Evolutionary conservation across 2,888 invertebrate species (phyloP).

Genomic region (Phasia obesa): DNA sequence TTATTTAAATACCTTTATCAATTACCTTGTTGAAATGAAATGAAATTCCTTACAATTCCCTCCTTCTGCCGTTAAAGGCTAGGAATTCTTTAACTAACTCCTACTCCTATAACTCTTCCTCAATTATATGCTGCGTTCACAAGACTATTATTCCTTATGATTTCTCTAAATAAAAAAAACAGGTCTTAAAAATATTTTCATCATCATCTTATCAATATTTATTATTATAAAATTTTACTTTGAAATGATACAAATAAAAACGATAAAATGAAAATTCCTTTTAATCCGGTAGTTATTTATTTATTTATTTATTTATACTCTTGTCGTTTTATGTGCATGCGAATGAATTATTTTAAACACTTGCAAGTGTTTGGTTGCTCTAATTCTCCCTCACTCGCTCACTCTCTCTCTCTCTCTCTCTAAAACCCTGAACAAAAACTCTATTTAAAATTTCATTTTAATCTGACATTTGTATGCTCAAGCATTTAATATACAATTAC

Average conservation of each 20-base stretch:
- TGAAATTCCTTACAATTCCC: too few species aligned
- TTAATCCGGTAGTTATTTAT: conserved; percentile 42
- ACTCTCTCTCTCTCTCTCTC: too few species aligned
- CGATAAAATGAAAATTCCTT: conserved; percentile 34
- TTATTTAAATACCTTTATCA: too few species aligned
- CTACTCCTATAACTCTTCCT: background rate
- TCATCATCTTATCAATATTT: conserved; percentile 39
- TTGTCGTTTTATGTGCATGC: conserved; percentile 4
- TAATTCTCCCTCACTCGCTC: too few species aligned
- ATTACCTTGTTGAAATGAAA: too few species aligned
- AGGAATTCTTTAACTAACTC: background rate
- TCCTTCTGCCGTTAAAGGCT: background rate
- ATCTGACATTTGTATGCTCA: conserved; percentile 58
- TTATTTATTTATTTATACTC: background rate
- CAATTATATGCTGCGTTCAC: background rate
- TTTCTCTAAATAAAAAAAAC: background rate
- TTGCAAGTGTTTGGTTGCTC: background rate
- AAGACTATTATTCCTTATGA: conserved; percentile 7
- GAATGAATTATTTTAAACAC: conserved; percentile 27
- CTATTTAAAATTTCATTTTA: conserved; percentile 44
- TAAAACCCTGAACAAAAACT: background rate
- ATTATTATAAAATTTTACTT: conserved; percentile 23
- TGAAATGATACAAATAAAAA: background rate
- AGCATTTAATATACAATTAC: conserved; percentile 49
- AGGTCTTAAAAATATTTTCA: background rate